Percentiles rank a stretch among this genome's conserved stretches.
Evolutionary conservation across 2,888 invertebrate genomes (phyloP).

Genomic region (Acanthococcus lagerstroemiae): DNA sequence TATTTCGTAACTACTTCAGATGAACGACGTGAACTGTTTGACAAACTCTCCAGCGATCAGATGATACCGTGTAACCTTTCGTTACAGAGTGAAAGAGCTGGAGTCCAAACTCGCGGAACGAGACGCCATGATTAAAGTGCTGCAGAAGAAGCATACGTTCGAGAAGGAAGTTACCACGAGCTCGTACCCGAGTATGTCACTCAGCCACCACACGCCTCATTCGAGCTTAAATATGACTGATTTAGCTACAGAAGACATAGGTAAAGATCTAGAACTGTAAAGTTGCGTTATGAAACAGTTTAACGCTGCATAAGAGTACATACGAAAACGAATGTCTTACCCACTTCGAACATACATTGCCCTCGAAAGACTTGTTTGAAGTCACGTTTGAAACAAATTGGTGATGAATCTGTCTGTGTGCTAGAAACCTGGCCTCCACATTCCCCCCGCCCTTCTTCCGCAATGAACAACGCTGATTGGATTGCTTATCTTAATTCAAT

Average conservation of each 20-base stretch:
- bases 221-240: slow-evolving; percentile 44
- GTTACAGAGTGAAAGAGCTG: slow-evolving; percentile 61
- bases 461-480: too few species aligned
- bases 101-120: slow-evolving; percentile 80
- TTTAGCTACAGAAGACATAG: slow-evolving; percentile 42
- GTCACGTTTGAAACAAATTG: too few species aligned
- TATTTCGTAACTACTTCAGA: too few species aligned
- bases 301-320: too few species aligned
- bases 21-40: too few species aligned
- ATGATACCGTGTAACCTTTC: neutral
- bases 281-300: neutral
- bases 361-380: too few species aligned
- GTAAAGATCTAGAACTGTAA: slow-evolving; percentile 37
- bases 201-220: slow-evolving; percentile 47
- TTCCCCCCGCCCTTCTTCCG: too few species aligned
- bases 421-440: too few species aligned
- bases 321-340: too few species aligned
- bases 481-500: too few species aligned
- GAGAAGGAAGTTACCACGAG: slow-evolving; percentile 53
- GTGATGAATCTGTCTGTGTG: too few species aligned
- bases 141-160: slow-evolving; percentile 71
- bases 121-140: slow-evolving; percentile 80
- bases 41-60: neutral
- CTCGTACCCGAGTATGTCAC: slow-evolving; percentile 42
- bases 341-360: too few species aligned